These are phyloP conservation scores for Galaxea fascicularis DNA, from an alignment of 92 coral and sea anemone species.

Conservation along the genomic window DNA sequence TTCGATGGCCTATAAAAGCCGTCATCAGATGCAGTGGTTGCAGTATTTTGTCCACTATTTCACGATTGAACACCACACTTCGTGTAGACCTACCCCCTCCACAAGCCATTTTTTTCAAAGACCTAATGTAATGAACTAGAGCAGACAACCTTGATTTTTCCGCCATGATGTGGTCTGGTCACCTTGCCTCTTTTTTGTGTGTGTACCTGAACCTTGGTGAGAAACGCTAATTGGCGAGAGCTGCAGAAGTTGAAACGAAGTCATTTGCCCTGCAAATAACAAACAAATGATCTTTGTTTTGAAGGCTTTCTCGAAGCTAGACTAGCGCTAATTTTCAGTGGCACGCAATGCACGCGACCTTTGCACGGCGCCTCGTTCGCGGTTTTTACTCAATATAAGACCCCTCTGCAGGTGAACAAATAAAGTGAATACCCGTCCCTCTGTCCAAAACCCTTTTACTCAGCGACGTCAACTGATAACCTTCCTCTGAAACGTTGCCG, in stretches of 20 bases:
- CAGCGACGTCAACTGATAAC: not conserved
- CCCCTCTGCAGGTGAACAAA: constrained; percentile 47
- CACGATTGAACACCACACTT: constrained; percentile 50
- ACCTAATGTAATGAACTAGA: constrained; percentile 60
- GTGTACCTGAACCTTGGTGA: not conserved
- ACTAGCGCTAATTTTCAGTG: not conserved
- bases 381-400: not conserved
- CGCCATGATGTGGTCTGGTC: constrained; percentile 40
- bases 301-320: constrained; percentile 2
- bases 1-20: constrained; percentile 87
- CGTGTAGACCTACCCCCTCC: constrained; percentile 23
- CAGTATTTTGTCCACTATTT: constrained; percentile 68
- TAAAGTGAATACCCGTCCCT: not conserved
- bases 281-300: constrained; percentile 12
- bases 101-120: constrained; percentile 70
- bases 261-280: constrained; percentile 55
- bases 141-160: constrained; percentile 59
- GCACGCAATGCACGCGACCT: not conserved
- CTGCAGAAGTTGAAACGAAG: constrained; percentile 22
- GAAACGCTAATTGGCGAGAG: constrained; percentile 11
- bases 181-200: not conserved
- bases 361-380: not conserved
- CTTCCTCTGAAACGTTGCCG: not conserved
- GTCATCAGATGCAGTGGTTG: constrained; percentile 80
- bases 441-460: not conserved